phyloP scores from a whole-genome alignment of 2,888 invertebrate genomes.

The Mythimna impura region DNA sequence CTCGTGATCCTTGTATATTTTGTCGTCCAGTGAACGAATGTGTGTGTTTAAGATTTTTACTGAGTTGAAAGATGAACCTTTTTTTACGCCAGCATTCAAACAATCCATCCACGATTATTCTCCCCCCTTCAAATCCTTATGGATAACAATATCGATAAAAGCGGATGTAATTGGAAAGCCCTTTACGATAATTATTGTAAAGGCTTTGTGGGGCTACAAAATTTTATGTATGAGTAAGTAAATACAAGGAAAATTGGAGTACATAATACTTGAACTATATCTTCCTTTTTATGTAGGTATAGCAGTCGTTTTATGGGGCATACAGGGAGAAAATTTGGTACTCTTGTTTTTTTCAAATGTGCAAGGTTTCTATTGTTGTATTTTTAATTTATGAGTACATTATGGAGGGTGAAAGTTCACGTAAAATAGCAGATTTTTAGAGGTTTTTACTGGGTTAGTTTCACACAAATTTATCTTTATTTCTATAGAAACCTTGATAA shows the following conservation, averaged over 20 bases:
- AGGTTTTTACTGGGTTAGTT: no score
- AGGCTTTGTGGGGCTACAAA: conserved; percentile 30
- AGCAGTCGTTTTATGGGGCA: not conserved
- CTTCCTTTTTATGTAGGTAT: not conserved
- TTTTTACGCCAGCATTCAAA: not conserved
- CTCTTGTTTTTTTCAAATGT: no score
- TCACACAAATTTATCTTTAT: no score
- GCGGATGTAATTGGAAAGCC: conserved; percentile 34
- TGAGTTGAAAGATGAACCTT: not conserved
- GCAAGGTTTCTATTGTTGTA: no score
- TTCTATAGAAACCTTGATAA: no score
- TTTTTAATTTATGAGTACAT: no score
- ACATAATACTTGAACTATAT: not conserved
- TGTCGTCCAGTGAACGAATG: not conserved
- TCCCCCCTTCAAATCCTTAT: conserved; percentile 3
- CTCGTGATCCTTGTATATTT: no score
- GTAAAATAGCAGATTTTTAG: no score
- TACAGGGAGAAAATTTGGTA: no score
- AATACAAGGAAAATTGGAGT: conserved; percentile 18
- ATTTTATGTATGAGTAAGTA: conserved; percentile 32
- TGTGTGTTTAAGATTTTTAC: not conserved
- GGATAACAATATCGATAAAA: conserved; percentile 45
- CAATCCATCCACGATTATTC: not conserved
- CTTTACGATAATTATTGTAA: conserved; percentile 43
- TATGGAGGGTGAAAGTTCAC: no score